A percentile compares a stretch with the other conserved stretches of the same genome.
Conservation (phyloP, 2,797 vertebrate genomes). For the Enteromius treurensis region DNA sequence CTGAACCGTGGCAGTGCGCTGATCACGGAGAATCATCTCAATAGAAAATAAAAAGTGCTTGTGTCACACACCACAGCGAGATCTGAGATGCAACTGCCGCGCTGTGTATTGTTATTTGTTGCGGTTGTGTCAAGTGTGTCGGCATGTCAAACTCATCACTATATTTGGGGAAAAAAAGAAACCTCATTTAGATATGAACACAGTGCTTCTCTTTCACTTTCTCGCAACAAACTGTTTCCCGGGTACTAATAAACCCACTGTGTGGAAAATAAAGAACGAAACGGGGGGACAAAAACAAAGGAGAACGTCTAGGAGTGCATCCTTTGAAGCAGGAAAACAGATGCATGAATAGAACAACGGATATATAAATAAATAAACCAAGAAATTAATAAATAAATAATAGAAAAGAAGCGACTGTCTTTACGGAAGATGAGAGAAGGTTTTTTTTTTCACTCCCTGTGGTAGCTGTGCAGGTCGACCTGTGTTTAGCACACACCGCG, state of each 20-base stretch:
- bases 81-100: slow-evolving; percentile 25
- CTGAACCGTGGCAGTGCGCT: slow-evolving; percentile 18
- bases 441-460: slow-evolving; percentile 14
- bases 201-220: slow-evolving; percentile 53
- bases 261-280: slow-evolving; percentile 49
- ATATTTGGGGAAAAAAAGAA: slow-evolving; percentile 56
- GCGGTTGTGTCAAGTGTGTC: slow-evolving; percentile 63
- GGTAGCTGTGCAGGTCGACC: slow-evolving; percentile 20
- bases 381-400: slow-evolving; percentile 54
- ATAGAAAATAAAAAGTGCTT: slow-evolving; percentile 30
- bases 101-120: slow-evolving; percentile 62
- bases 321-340: slow-evolving; percentile 62
- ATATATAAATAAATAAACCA: slow-evolving; percentile 58
- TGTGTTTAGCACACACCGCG: slow-evolving; percentile 39
- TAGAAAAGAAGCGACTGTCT: slow-evolving; percentile 44
- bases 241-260: slow-evolving; percentile 65
- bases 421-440: slow-evolving; percentile 50
- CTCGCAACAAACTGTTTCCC: slow-evolving; percentile 50
- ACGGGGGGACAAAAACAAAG: slow-evolving; percentile 47
- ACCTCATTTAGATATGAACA: slow-evolving; percentile 66
- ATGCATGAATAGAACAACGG: slow-evolving; percentile 53
- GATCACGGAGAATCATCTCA: slow-evolving; percentile 32
- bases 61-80: slow-evolving; percentile 29
- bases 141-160: slow-evolving; percentile 67
- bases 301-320: slow-evolving; percentile 31